A percentile compares a stretch with the other conserved stretches of the same genome.
Evolutionary conservation across 2,113 vertebrate genomes (phyloP).

Genomic region (Poecilia latipinna): DNA sequence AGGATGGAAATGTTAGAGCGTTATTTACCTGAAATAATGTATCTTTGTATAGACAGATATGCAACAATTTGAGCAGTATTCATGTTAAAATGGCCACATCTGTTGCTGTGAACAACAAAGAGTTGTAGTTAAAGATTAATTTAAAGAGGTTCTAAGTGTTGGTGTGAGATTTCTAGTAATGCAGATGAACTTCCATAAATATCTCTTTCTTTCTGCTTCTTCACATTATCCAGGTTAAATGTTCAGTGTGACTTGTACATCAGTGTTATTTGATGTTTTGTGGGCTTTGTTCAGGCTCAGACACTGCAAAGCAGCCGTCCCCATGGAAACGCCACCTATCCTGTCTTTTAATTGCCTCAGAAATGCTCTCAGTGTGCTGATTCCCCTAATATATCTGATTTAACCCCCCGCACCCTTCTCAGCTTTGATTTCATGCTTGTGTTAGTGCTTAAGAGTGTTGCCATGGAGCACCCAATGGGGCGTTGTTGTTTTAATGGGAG

Average conservation of each 20-base stretch:
- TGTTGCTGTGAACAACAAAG: too few relatives aligned
- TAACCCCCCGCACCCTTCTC: constrained; percentile 23
- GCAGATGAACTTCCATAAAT: too few relatives aligned
- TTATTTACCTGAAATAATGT: too few relatives aligned
- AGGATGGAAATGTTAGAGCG: too few relatives aligned
- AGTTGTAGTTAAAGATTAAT: too few relatives aligned
- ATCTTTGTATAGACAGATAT: too few relatives aligned
- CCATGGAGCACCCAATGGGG: constrained; percentile 50
- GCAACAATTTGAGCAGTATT: too few relatives aligned
- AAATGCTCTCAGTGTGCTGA: constrained; percentile 29
- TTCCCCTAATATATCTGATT: constrained; percentile 32
- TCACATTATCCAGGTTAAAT: too few relatives aligned
- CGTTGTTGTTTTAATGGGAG: constrained; percentile 54
- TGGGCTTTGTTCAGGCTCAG: constrained; percentile 5
- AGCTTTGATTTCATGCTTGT: constrained; percentile 47
- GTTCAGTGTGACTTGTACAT: background rate
- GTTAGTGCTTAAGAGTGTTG: constrained; percentile 46
- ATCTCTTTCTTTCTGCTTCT: too few relatives aligned
- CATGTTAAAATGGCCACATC: too few relatives aligned
- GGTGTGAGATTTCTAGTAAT: too few relatives aligned
- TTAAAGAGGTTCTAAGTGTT: too few relatives aligned
- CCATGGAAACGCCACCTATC: constrained; percentile 44
- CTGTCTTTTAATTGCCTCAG: constrained; percentile 44
- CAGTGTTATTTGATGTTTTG: constrained; percentile 16
- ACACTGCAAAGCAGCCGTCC: constrained; percentile 17